Conservation (phyloP, 2,113 vertebrate species). For the Ascaphus truei region DNA sequence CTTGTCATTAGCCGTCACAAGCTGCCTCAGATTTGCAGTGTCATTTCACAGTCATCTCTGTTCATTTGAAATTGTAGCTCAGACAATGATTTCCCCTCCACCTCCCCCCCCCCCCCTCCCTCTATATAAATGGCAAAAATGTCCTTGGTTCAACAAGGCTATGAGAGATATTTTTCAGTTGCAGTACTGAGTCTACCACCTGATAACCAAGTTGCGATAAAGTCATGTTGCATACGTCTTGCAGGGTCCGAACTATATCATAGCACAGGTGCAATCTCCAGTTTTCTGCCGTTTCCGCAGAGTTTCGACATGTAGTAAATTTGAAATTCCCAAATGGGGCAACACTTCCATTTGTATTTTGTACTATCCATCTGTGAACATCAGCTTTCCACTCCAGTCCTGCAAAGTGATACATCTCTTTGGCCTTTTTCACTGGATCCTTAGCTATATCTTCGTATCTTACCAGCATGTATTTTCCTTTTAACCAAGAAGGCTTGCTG, state of each 20-base stretch:
- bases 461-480: conserved; percentile 66
- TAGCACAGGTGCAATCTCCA: conserved; percentile 66
- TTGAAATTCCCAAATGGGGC: conserved; percentile 54
- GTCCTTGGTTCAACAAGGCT: conserved; percentile 58
- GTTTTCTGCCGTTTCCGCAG: conserved; percentile 61
- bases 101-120: background rate
- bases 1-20: background rate
- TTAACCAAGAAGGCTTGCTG: conserved; percentile 61
- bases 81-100: background rate
- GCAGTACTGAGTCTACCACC: conserved; percentile 51
- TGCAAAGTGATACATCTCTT: conserved; percentile 65
- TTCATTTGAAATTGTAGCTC: background rate
- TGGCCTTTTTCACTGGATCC: conserved; percentile 56
- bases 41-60: background rate
- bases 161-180: conserved; percentile 62
- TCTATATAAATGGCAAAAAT: conserved; percentile 47
- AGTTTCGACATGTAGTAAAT: conserved; percentile 67
- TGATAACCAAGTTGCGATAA: conserved; percentile 67
- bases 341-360: conserved; percentile 62
- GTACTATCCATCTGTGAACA: conserved; percentile 62
- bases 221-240: conserved; percentile 64
- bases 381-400: conserved; percentile 59
- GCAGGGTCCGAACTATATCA: conserved; percentile 63
- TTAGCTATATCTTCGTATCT: conserved; percentile 72
- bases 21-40: background rate